Evolutionary conservation across 1,140 invertebrate genomes (phyloP), one percentile per base, ranked within the genome.

Genomic region (Neodiprion fabricii): DNA sequence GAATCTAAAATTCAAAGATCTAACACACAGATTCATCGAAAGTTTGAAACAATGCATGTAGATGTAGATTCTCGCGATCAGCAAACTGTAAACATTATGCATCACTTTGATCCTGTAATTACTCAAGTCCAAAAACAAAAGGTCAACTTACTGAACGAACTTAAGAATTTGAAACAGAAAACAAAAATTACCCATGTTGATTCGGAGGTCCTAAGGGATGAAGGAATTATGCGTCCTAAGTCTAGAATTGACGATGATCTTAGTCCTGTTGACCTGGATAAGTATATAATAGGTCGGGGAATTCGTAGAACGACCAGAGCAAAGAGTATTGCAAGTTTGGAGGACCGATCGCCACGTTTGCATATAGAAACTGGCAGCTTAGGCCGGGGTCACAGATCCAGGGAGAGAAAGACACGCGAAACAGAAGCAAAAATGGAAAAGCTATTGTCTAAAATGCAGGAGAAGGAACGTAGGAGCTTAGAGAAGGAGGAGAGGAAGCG

Each of bases 91-190:
- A 12, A 17, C 70, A 12, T 21, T 10, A 10, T 48, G 21, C 79
- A 77, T 1, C 82, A 81, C 76, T 72, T 81, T n/a, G 87, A 89
- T 72, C 85, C 87, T 0, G 71, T 89, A 9, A 79, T 89, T 7
- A 49, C 87, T 8, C 87, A 89, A 53, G 85, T 87, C 9, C 87
- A 89, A 14, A 86, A 86, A n/a, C 87, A 88, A 75, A 89, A 89
- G 65, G 77, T 88, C 53, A 85, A 83, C 0, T 80, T 89, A 12
- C 73, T 89, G 0, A 87, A 89, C 70, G 87, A 89, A 49, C 48
- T 89, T 0, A 89, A 86, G 53, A 88, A 77, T 71, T 71, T 87
- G 0, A 87, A 84, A n/a, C 86, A 86, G 0, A 89, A 89, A 28
- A 81, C 88, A 50, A 86, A 84, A 70, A 89, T 89, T 11, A 87